Evolutionary conservation across 2,797 vertebrate species (phyloP).

Genomic region (Lophius americanus): DNA sequence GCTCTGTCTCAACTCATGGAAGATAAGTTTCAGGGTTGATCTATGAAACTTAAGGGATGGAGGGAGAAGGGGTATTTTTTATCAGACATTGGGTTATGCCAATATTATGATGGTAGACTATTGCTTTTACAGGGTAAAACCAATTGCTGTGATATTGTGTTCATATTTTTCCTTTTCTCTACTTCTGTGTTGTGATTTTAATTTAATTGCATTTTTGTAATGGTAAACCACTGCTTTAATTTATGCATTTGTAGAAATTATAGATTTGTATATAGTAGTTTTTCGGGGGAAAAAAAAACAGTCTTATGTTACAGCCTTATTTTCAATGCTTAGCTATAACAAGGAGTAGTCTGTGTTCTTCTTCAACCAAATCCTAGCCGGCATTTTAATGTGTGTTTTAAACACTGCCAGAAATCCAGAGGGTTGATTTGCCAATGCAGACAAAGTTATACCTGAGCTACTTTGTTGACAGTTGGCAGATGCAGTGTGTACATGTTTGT

Average conservation of each 20-base stretch:
- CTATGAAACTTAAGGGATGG: constrained; percentile 83
- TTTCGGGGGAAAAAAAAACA: constrained; percentile 73
- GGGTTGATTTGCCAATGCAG: constrained; percentile 85
- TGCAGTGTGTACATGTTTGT: constrained; percentile 81
- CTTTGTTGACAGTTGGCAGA: constrained; percentile 86
- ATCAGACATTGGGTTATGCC: constrained; percentile 86
- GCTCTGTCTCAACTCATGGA: constrained; percentile 86
- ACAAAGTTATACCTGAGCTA: constrained; percentile 85
- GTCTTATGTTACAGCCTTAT: constrained; percentile 92
- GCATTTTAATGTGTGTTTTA: constrained; percentile 88
- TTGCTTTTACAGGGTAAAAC: constrained; percentile 99
- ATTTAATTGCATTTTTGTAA: constrained; percentile 94
- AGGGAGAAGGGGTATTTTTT: constrained; percentile 86
- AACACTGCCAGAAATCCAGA: constrained; percentile 93
- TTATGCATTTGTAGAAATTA: constrained; percentile 95
- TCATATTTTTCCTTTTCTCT: constrained; percentile 88
- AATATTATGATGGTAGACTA: constrained; percentile 83
- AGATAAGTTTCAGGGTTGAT: constrained; percentile 87
- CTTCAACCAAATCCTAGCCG: constrained; percentile 87
- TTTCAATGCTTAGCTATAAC: constrained; percentile 86
- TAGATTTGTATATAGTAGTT: constrained; percentile 97
- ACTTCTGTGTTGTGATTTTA: constrained; percentile 90
- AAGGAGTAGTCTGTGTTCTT: constrained; percentile 86
- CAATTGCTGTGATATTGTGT: constrained; percentile 95
- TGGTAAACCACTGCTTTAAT: constrained; percentile 93